phyloP scores from a whole-genome alignment of 1,140 invertebrate species.

The Bombus superbus region DNA sequence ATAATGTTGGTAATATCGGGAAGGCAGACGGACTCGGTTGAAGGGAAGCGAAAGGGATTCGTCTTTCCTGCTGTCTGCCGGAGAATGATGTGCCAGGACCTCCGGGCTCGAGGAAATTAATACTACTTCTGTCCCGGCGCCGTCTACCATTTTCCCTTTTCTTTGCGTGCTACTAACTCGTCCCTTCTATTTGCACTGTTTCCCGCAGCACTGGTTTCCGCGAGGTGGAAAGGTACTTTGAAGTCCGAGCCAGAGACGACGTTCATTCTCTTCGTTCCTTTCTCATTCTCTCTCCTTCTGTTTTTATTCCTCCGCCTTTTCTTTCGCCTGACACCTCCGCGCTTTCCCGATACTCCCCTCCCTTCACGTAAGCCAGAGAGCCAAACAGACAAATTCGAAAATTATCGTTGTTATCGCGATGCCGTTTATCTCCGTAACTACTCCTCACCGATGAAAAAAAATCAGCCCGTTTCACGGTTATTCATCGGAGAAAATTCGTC shows the following conservation, averaged over 20 bases:
- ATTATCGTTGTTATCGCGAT: background rate
- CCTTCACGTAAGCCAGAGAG: background rate
- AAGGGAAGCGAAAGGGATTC: constrained; percentile 44
- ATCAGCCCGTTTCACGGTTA: background rate
- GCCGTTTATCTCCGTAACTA: background rate
- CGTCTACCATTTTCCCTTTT: constrained; percentile 54
- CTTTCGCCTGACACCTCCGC: background rate
- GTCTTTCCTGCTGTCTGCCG: constrained; percentile 49
- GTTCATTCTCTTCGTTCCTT: constrained; percentile 27
- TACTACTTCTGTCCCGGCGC: constrained; percentile 71
- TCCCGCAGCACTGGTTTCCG: constrained; percentile 55
- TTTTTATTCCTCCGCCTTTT: background rate
- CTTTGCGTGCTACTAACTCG: constrained; percentile 38
- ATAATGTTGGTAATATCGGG: constrained; percentile 41
- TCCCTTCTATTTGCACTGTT: constrained; percentile 62
- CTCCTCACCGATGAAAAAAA: background rate
- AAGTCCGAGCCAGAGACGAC: constrained; percentile 56
- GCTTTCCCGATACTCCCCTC: background rate
- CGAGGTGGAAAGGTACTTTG: constrained; percentile 59
- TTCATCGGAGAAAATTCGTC: background rate
- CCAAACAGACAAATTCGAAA: background rate
- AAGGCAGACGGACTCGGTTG: constrained; percentile 5
- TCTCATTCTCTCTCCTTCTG: too few relatives aligned
- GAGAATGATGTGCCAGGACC: constrained; percentile 67
- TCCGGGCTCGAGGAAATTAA: constrained; percentile 71